phyloP scores from a whole-genome alignment of 2,888 invertebrate genomes.

The Clanis bilineata region DNA sequence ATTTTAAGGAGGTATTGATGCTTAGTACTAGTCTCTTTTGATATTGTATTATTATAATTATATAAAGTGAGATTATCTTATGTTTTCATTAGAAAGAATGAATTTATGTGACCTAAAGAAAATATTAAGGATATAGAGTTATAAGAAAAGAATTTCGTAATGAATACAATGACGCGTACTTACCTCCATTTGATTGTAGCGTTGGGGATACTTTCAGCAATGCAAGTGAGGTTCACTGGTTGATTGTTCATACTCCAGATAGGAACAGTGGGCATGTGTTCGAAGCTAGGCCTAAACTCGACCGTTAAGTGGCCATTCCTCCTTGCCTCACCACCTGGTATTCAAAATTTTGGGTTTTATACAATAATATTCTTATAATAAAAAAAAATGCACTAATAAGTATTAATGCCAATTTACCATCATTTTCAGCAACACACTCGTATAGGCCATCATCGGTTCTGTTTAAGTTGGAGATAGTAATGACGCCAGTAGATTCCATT shows the following conservation, averaged over 20 bases:
- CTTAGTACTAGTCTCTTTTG: too few relatives aligned
- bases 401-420: too few relatives aligned
- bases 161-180: constrained; percentile 35
- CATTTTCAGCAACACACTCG: constrained; percentile 91
- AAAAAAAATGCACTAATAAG: too few relatives aligned
- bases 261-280: constrained; percentile 85
- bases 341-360: background rate
- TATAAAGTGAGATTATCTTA: too few relatives aligned
- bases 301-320: constrained; percentile 92
- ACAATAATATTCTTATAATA: background rate
- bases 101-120: too few relatives aligned
- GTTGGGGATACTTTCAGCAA: constrained; percentile 94
- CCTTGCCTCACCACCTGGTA: constrained; percentile 84
- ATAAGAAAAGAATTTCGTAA: background rate
- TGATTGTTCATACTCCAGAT: constrained; percentile 92
- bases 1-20: background rate
- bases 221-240: constrained; percentile 92
- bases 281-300: constrained; percentile 91
- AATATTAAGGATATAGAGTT: too few relatives aligned
- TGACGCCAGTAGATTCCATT: constrained; percentile 82
- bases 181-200: constrained; percentile 94
- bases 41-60: too few relatives aligned
- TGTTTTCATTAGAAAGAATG: too few relatives aligned
- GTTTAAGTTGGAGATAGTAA: constrained; percentile 85
- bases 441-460: constrained; percentile 93